A percentile compares a stretch with the other conserved stretches of the same genome.
These are phyloP conservation scores for Enteromius viviparus DNA, from an alignment of 2,797 vertebrate genomes.

Conservation along the genomic window DNA sequence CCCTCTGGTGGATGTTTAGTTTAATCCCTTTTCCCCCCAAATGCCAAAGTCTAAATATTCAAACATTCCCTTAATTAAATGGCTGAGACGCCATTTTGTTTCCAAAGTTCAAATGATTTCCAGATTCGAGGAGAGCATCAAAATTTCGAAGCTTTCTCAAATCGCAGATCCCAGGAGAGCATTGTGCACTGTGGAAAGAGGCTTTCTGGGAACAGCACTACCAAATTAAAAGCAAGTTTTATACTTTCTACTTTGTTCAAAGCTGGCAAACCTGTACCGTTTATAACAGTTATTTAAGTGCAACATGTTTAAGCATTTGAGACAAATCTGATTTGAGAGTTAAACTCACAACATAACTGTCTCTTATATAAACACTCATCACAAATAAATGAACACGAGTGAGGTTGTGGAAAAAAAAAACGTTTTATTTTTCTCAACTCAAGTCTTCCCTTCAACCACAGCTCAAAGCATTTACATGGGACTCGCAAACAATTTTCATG, in stretches of 20 bases:
- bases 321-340: background rate
- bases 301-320: too few relatives aligned
- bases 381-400: constrained; percentile 41
- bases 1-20: constrained; percentile 67
- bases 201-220: constrained; percentile 5
- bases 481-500: constrained; percentile 69
- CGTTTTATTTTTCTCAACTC: constrained; percentile 74
- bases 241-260: background rate
- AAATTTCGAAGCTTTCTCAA: background rate
- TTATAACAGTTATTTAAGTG: background rate
- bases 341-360: background rate
- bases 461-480: constrained; percentile 66
- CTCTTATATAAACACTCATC: background rate
- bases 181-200: background rate
- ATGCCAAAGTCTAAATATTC: background rate
- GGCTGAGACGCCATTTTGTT: constrained; percentile 54
- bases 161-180: background rate
- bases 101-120: constrained; percentile 15
- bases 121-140: constrained; percentile 1
- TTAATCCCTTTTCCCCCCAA: background rate
- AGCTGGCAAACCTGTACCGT: background rate
- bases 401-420: constrained; percentile 78
- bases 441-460: constrained; percentile 65
- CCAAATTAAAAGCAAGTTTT: background rate
- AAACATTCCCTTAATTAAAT: constrained; percentile 25